These are phyloP conservation scores for Oxystoma pomonae DNA, from an alignment of 2,888 invertebrate species.

Conservation along the genomic window DNA sequence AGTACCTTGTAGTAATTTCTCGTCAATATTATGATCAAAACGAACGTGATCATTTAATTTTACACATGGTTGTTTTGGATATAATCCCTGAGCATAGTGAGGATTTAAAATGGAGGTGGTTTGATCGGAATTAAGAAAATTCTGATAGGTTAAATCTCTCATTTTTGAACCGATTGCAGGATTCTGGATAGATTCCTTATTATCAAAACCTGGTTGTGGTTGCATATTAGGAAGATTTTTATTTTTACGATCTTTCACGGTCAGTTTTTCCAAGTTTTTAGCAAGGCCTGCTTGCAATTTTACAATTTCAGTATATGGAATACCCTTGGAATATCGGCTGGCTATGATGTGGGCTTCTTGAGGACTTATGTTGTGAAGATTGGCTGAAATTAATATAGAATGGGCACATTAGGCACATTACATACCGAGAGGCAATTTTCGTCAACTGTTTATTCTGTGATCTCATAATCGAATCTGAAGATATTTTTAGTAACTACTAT, in stretches of 20 bases:
- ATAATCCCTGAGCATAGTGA: constrained; percentile 18
- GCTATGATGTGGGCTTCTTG: constrained; percentile 35
- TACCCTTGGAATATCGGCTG: constrained; percentile 33
- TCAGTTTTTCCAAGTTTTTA: constrained; percentile 15
- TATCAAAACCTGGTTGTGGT: constrained; percentile 14
- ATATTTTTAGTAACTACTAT: too few species aligned
- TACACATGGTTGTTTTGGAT: constrained; percentile 8
- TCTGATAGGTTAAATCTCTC: constrained; percentile 23
- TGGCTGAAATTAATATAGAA: constrained; percentile 22
- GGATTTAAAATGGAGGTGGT: constrained; percentile 11
- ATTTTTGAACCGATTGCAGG: constrained; percentile 17
- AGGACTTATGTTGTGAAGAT: constrained; percentile 24
- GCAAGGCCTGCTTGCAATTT: constrained; percentile 28
- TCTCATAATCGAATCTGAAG: too few species aligned
- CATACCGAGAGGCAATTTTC: too few species aligned
- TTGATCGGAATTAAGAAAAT: constrained; percentile 20
- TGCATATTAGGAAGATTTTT: constrained; percentile 9
- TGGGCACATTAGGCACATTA: too few species aligned
- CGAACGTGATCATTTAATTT: background rate
- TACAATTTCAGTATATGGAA: constrained; percentile 39
- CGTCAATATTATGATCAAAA: constrained; percentile 20
- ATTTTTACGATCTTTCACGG: constrained; percentile 7
- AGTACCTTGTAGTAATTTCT: constrained; percentile 23
- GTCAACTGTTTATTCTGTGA: too few species aligned
- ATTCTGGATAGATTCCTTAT: constrained; percentile 15